Conservation (phyloP, 2,888 invertebrate species). For the Drosophila crucigera region DNA sequence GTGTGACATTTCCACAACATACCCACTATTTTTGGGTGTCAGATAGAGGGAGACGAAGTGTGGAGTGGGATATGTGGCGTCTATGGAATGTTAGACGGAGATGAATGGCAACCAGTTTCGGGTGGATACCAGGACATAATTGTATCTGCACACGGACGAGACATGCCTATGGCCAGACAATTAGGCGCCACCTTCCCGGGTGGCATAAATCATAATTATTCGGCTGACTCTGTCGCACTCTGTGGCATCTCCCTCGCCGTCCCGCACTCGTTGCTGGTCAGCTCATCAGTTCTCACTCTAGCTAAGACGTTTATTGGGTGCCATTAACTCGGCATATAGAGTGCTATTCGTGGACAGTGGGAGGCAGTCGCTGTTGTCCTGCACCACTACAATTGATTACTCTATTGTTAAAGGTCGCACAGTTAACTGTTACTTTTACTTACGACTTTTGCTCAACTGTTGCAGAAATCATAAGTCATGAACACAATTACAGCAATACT, state of each 20-base stretch:
- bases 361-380: background rate
- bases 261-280: background rate
- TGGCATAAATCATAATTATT: constrained; percentile 15
- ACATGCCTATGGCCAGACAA: constrained; percentile 2
- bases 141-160: constrained; percentile 3
- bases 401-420: background rate
- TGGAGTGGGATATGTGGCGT: background rate
- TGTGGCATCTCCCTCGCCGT: no score
- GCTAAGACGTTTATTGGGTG: constrained; percentile 8
- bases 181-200: constrained; percentile 1
- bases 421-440: background rate
- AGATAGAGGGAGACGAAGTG: background rate
- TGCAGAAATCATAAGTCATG: background rate
- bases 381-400: background rate
- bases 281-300: constrained; percentile 7
- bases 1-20: background rate
- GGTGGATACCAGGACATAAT: constrained; percentile 7
- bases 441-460: background rate
- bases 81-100: background rate
- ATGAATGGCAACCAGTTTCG: constrained; percentile 11
- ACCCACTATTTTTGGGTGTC: background rate
- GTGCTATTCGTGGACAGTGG: constrained; percentile 3
- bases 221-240: constrained; percentile 1
- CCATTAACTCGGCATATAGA: constrained; percentile 8
- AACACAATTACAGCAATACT: background rate